Percentiles rank a stretch among this genome's conserved stretches.
These are phyloP conservation scores for Dasypolia templi DNA, from an alignment of 2,888 invertebrate species.

Conservation along the genomic window DNA sequence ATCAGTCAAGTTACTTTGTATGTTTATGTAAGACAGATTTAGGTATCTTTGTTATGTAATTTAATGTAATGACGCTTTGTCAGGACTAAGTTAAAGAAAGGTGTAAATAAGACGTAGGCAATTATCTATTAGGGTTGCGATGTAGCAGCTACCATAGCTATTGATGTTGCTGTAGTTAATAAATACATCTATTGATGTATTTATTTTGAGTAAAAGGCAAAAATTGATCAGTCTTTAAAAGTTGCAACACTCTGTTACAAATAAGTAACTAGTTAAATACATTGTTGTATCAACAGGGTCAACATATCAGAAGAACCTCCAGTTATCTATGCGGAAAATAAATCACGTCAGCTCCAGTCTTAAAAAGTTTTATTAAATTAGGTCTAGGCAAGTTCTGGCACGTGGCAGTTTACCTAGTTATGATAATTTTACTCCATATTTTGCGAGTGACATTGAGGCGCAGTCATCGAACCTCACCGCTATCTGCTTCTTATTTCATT, in stretches of 20 bases:
- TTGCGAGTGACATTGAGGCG: conserved; percentile 83
- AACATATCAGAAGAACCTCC: neutral
- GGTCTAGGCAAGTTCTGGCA: conserved; percentile 38
- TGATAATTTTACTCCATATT: conserved; percentile 87
- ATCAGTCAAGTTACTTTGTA: conserved; percentile 2
- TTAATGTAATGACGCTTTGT: conserved; percentile 22
- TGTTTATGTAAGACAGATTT: conserved; percentile 26
- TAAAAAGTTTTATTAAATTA: neutral
- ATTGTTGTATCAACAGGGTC: conserved; percentile 22
- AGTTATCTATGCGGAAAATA: neutral
- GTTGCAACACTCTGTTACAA: no score
- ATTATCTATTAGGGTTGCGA: neutral
- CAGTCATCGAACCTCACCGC: conserved; percentile 86
- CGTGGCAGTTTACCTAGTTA: conserved; percentile 69
- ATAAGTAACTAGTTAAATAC: neutral
- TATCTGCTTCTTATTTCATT: conserved; percentile 74
- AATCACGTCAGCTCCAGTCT: neutral
- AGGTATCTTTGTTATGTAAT: conserved; percentile 28
- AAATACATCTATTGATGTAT: no score
- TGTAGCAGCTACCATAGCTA: neutral
- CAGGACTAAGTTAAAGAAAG: conserved; percentile 3
- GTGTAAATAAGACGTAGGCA: conserved; percentile 13
- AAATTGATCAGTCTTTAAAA: neutral
- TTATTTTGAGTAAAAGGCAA: neutral
- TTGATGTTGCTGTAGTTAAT: neutral